Evolutionary conservation across 2,797 vertebrate genomes (phyloP), one percentile per base, ranked within the genome.

Genomic region (Melanotaenia trifasciata): DNA sequence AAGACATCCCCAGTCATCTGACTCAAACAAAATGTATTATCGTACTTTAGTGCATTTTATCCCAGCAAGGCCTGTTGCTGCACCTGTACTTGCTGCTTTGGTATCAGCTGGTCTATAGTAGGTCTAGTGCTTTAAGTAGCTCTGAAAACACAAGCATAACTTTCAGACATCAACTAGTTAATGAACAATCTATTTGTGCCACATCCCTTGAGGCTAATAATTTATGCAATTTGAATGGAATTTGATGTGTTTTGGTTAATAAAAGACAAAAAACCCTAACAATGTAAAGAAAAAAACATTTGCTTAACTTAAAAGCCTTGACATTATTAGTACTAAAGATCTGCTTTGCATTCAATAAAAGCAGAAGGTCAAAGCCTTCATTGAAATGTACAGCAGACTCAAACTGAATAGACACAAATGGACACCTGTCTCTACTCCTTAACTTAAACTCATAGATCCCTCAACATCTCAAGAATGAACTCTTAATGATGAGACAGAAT

Each of bases 301-400:
- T 53, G 33, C 72, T 75, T 11, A 38, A 35, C 70, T 79, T 79
- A 67, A 81, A 76, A 60, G 60, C 65, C 51, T 45, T n/a, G 20
- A 62, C n/a, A 63, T 84, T 67, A 86, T 83, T 76, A 85, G 71
- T 64, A 72, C 58, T 43, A 64, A 47, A 64, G 24, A 24, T 78
- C 61, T 67, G 65, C 60, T 89, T 74, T 80, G 62, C 81, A 87
- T 84, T 81, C 36, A 73, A 68, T 56, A 79, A 72, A 85, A 63
- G 62, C 47, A 75, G 77, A 89, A 87, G 76, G 89, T 87, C 78
- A 79, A 80, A 73, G 1, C 24, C 45, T 61, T 73, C 66, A 84
- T 73, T 83, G 67, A 87, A 72, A 84, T 80, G 64, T 78, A 74
- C 58, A 38, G 63, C 72, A 73, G 67, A 76, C 47, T 62, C 76